Conservation (phyloP, 2,113 vertebrate genomes). For the Caranx melampygus region DNA sequence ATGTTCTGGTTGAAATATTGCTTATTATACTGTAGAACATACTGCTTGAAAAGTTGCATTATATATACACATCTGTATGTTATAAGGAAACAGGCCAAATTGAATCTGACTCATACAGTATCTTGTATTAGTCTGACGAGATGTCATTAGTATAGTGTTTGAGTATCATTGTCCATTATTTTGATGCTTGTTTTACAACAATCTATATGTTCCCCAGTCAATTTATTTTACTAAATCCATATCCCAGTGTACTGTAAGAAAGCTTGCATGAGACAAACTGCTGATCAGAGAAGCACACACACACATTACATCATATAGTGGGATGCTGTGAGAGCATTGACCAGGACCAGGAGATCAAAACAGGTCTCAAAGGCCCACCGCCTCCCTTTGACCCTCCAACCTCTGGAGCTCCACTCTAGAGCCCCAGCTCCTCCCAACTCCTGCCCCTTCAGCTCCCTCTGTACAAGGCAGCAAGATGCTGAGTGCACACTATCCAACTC, state of each 20-base stretch:
- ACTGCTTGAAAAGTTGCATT: background rate
- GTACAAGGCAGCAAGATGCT: conserved; percentile 50
- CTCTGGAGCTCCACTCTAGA: conserved; percentile 46
- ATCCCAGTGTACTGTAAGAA: background rate
- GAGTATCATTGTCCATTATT: background rate
- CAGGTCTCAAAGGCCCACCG: conserved; percentile 36
- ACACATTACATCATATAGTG: conserved; percentile 38
- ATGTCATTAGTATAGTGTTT: background rate
- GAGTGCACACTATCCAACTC: conserved; percentile 62
- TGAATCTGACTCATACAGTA: background rate
- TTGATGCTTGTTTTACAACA: conserved; percentile 21
- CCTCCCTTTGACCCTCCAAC: conserved; percentile 51
- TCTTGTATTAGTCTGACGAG: conserved; percentile 7
- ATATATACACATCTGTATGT: background rate
- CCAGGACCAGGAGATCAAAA: conserved; percentile 48
- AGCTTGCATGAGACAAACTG: conserved; percentile 24
- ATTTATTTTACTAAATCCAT: conserved; percentile 15
- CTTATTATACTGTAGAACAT: conserved; percentile 4
- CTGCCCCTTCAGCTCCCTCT: conserved; percentile 34
- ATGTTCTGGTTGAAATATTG: background rate
- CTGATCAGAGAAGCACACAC: conserved; percentile 21
- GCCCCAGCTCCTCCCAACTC: conserved; percentile 13
- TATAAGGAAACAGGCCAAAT: background rate
- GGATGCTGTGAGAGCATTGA: conserved; percentile 22
- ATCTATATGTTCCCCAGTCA: background rate